Conservation (phyloP, 2,797 vertebrate species). For the Vireo griseus region DNA sequence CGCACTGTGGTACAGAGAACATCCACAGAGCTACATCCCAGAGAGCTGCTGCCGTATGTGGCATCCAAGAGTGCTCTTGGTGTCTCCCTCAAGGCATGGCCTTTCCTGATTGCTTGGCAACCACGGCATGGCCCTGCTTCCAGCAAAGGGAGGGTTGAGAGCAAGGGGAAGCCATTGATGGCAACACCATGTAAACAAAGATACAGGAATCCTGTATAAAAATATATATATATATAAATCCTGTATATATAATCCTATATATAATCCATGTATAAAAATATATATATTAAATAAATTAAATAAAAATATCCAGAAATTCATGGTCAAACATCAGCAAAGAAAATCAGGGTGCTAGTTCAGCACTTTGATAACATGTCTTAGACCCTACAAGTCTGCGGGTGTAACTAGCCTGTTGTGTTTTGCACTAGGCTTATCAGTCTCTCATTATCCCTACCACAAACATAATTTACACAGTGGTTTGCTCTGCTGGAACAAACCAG, state of each 20-base stretch:
- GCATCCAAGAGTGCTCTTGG: neutral
- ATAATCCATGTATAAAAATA: too few relatives aligned
- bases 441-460: neutral
- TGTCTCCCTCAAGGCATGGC: neutral
- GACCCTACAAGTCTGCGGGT: neutral
- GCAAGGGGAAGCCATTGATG: neutral
- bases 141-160: neutral
- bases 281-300: too few relatives aligned
- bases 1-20: neutral
- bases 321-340: neutral
- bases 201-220: neutral
- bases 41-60: neutral
- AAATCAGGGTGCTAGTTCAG: neutral
- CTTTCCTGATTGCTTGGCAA: neutral
- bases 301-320: neutral
- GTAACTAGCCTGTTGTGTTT: neutral
- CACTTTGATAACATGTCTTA: neutral
- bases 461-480: neutral
- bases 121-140: neutral
- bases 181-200: neutral
- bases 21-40: neutral
- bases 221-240: too few relatives aligned
- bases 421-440: neutral
- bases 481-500: neutral
- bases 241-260: too few relatives aligned